These are phyloP conservation scores for Hippocampus guttulatus DNA, from an alignment of 2,113 vertebrate species.

Conservation along the genomic window DNA sequence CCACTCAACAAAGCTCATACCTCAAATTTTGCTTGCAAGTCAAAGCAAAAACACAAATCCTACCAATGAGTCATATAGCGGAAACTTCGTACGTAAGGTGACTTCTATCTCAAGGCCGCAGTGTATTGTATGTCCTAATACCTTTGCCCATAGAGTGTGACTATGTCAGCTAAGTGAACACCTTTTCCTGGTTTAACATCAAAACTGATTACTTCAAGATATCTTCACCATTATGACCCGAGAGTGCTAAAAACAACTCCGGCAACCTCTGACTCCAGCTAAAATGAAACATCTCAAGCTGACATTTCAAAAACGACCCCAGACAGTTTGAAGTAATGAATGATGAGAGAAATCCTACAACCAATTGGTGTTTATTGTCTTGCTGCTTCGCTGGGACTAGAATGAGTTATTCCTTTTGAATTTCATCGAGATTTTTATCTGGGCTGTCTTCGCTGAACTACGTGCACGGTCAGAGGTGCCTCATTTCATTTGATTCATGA, in stretches of 20 bases:
- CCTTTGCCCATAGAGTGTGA: too few species aligned
- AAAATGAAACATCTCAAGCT: background rate
- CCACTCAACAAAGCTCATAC: too few species aligned
- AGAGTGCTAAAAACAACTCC: background rate
- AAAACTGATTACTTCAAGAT: background rate
- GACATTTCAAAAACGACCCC: background rate
- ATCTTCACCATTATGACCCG: background rate
- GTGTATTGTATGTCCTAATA: too few species aligned
- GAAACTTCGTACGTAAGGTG: too few species aligned
- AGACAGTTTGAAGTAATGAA: background rate
- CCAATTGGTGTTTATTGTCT: background rate
- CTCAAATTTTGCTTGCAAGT: too few species aligned
- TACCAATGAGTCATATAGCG: too few species aligned
- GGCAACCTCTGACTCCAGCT: background rate
- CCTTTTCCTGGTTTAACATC: too few species aligned
- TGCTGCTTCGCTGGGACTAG: background rate
- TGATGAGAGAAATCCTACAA: background rate
- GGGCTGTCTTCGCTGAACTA: background rate
- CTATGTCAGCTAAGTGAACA: too few species aligned
- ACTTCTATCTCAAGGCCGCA: too few species aligned
- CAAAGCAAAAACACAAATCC: too few species aligned
- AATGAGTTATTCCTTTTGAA: constrained; percentile 2
- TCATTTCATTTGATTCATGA: constrained; percentile 41
- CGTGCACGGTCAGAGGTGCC: background rate
- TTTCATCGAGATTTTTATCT: constrained; percentile 6